Percentiles rank a stretch among this genome's conserved stretches.
phyloP scores from a whole-genome alignment of 2,888 invertebrate species.

The Zelleria hepariella region DNA sequence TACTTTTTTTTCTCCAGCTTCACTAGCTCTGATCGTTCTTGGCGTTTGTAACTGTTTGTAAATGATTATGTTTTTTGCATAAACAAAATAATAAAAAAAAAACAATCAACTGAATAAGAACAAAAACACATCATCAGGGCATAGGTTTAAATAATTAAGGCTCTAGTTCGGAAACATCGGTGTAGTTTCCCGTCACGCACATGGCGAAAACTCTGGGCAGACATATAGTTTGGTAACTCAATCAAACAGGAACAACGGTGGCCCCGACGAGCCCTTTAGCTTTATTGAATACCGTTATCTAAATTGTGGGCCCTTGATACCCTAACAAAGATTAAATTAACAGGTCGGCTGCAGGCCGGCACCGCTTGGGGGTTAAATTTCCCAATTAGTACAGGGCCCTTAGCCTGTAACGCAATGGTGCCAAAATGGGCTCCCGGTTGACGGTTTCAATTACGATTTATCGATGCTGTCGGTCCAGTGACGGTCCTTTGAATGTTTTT shows the following conservation, averaged over 20 bases:
- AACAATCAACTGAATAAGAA: background rate
- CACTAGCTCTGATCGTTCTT: too few relatives aligned
- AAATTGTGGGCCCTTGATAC: slow-evolving; percentile 57
- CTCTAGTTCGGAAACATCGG: background rate
- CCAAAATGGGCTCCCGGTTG: too few relatives aligned
- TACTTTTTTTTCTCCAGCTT: too few relatives aligned
- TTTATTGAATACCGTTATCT: slow-evolving; percentile 64
- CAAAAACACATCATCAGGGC: background rate
- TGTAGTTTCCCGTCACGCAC: background rate
- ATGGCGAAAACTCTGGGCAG: slow-evolving; percentile 10
- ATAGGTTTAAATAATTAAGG: too few relatives aligned
- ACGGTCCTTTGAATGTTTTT: too few relatives aligned
- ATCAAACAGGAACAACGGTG: slow-evolving; percentile 53
- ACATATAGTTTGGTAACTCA: slow-evolving; percentile 55
- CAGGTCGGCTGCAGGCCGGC: slow-evolving; percentile 45
- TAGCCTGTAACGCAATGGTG: too few relatives aligned
- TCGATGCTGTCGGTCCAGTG: too few relatives aligned
- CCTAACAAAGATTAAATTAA: slow-evolving; percentile 61
- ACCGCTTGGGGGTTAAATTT: slow-evolving; percentile 34
- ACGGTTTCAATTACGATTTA: too few relatives aligned
- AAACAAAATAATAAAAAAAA: background rate
- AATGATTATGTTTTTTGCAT: too few relatives aligned
- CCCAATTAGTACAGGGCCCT: slow-evolving; percentile 46
- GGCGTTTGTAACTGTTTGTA: too few relatives aligned
- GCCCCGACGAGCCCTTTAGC: slow-evolving; percentile 42